Evolutionary conservation across 2,888 invertebrate genomes (phyloP).

Genomic region (Cryptocephalus primarius): DNA sequence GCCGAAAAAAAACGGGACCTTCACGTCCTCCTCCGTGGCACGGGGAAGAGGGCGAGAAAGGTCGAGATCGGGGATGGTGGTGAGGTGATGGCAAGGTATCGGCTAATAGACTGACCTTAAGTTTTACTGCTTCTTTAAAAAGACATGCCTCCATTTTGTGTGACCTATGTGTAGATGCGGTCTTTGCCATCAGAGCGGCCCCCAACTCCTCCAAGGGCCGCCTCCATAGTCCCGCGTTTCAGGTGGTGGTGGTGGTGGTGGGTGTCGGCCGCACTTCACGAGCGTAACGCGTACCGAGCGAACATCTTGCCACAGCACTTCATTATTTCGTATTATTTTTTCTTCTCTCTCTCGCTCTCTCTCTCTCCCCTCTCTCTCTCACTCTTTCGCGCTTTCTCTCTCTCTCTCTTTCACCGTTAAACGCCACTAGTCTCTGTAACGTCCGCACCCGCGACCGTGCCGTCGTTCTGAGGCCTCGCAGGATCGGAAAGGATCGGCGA

Average conservation of each 20-base stretch:
- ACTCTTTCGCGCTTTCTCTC: background rate
- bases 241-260: too few relatives aligned
- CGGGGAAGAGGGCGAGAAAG: too few relatives aligned
- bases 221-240: conserved; percentile 10
- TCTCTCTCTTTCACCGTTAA: background rate
- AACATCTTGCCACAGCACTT: background rate
- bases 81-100: too few relatives aligned
- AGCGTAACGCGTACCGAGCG: background rate
- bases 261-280: background rate
- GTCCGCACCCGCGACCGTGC: conserved; percentile 10
- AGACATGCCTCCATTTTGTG: conserved; percentile 28
- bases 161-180: conserved; percentile 18
- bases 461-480: conserved; percentile 3
- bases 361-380: background rate
- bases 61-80: too few relatives aligned
- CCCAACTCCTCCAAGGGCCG: conserved; percentile 7
- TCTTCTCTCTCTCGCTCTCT: conserved; percentile 13
- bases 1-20: too few relatives aligned
- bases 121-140: conserved; percentile 33
- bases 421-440: conserved; percentile 2
- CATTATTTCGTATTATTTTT: conserved; percentile 7
- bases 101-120: conserved; percentile 29
- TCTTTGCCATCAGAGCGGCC: conserved; percentile 15
- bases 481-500: conserved; percentile 7
- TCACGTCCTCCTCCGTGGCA: too few relatives aligned